A percentile compares a stretch with the other conserved stretches of the same genome.
Evolutionary conservation across 2,888 invertebrate species (phyloP).

Genomic region (Chymomyza caudatula): DNA sequence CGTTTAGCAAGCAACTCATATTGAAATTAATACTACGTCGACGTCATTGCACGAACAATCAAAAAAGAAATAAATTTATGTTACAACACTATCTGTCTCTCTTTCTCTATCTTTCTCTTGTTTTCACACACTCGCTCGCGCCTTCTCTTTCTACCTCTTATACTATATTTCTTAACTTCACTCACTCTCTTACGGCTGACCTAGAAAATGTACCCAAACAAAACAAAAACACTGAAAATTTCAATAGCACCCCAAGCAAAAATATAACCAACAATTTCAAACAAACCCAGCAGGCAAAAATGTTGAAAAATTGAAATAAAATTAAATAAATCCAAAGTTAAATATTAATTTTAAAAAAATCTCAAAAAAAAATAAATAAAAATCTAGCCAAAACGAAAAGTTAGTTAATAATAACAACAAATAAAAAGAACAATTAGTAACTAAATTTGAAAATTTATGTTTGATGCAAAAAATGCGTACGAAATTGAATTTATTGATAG

Average conservation of each 20-base stretch:
- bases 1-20: conserved; percentile 1
- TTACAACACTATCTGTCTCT: conserved; percentile 11
- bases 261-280: conserved; percentile 14
- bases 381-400: background rate
- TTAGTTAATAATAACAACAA: background rate
- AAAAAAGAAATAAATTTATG: conserved; percentile 69
- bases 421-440: conserved; percentile 1
- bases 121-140: background rate
- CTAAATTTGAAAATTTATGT: conserved; percentile 37
- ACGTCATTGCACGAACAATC: conserved; percentile 41
- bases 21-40: conserved; percentile 5
- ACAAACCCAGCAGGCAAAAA: conserved; percentile 13
- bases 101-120: background rate
- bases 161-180: background rate
- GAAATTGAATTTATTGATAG: conserved; percentile 22
- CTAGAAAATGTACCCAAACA: background rate
- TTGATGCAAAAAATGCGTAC: conserved; percentile 68
- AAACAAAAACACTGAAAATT: background rate
- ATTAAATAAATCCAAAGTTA: conserved; percentile 67
- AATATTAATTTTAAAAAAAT: conserved; percentile 36
- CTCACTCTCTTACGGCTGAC: background rate
- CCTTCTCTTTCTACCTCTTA: background rate
- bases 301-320: conserved; percentile 27
- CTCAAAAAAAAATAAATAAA: background rate
- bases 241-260: background rate